phyloP scores from a whole-genome alignment of 2,113 vertebrate species.

The Brachypodius melanocephalos region DNA sequence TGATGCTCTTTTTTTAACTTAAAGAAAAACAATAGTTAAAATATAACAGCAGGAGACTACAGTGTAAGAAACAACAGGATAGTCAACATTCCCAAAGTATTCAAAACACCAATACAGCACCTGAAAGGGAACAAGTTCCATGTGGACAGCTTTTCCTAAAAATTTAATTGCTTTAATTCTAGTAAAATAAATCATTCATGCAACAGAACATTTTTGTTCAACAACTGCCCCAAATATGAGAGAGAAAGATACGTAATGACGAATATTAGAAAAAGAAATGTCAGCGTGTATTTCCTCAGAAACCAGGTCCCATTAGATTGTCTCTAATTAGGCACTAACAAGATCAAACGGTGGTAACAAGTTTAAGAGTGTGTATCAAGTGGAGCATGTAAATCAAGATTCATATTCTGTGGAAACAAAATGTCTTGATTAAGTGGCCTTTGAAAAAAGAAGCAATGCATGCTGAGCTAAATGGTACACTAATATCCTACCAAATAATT shows the following conservation, averaged over 20 bases:
- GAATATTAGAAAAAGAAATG: background rate
- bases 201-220: background rate
- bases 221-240: background rate
- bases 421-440: background rate
- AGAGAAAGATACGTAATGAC: background rate
- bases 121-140: background rate
- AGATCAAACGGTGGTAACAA: background rate
- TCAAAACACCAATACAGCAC: background rate
- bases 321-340: background rate
- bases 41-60: background rate
- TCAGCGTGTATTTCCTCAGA: background rate
- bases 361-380: no score
- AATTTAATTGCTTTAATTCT: background rate
- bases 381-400: background rate
- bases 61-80: background rate
- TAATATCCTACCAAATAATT: background rate
- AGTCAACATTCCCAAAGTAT: background rate
- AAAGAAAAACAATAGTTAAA: background rate
- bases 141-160: background rate
- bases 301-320: background rate
- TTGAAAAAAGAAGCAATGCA: background rate
- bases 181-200: background rate
- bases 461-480: background rate
- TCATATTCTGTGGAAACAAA: background rate
- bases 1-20: background rate